Conservation (phyloP, 1,140 invertebrate species). For the Euwallacea similis region DNA sequence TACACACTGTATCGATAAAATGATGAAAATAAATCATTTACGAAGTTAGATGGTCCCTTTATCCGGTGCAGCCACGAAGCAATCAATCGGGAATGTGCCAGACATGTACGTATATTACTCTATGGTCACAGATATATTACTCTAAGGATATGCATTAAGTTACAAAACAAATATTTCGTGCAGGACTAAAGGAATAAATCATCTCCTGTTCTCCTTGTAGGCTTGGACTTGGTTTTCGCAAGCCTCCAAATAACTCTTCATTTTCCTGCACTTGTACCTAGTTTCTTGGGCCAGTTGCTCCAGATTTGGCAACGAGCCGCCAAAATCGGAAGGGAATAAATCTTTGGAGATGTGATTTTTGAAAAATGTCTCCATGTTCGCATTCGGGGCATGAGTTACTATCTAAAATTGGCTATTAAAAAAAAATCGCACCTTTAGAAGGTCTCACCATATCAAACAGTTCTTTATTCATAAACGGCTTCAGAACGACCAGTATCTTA, state of each 20-base stretch:
- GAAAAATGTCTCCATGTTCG: conserved; percentile 54
- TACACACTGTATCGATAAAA: conserved; percentile 41
- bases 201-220: conserved; percentile 34
- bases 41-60: conserved; percentile 23
- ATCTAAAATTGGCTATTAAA: conserved; percentile 47
- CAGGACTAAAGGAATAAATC: not conserved
- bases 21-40: conserved; percentile 40
- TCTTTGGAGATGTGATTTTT: conserved; percentile 52
- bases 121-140: too few species aligned
- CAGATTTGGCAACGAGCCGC: conserved; percentile 54
- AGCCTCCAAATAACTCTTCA: conserved; percentile 53
- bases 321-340: conserved; percentile 56
- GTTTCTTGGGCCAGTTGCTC: conserved; percentile 51
- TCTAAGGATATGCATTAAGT: too few species aligned
- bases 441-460: conserved; percentile 63
- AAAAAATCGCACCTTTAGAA: conserved; percentile 20
- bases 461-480: conserved; percentile 67
- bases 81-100: too few species aligned
- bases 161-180: too few species aligned
- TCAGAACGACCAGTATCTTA: conserved; percentile 64
- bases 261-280: conserved; percentile 48
- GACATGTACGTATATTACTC: too few species aligned
- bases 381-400: conserved; percentile 51
- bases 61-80: not conserved
- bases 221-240: conserved; percentile 51